A percentile compares a stretch with the other conserved stretches of the same genome.
These are phyloP conservation scores for Caenorhabditis zanzibari DNA, from an alignment of 2,888 invertebrate genomes.

Conservation along the genomic window DNA sequence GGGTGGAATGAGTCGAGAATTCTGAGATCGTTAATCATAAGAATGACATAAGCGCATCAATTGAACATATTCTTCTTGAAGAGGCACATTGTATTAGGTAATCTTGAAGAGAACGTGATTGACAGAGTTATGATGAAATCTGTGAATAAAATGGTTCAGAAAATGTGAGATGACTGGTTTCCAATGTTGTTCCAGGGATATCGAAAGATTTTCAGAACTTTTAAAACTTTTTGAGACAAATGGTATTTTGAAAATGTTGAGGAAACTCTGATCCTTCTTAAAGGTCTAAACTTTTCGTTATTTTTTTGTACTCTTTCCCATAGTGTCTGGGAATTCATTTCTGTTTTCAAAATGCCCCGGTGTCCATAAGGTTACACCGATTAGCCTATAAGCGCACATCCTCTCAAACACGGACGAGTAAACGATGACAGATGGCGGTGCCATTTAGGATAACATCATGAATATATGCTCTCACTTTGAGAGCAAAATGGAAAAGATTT, in stretches of 20 bases:
- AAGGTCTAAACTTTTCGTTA: not conserved
- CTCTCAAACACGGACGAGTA: slow-evolving; percentile 6
- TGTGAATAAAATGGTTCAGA: not conserved
- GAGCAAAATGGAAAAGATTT: too few relatives aligned
- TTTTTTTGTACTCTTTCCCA: not conserved
- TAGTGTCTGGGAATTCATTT: not conserved
- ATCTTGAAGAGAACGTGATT: slow-evolving; percentile 8
- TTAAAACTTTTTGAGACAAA: too few relatives aligned
- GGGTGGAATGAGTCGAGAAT: slow-evolving; percentile 17
- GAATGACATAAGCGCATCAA: slow-evolving; percentile 4
- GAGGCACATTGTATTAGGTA: slow-evolving; percentile 1
- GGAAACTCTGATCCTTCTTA: too few relatives aligned
- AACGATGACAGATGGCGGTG: slow-evolving; percentile 55
- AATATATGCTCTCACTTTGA: slow-evolving; percentile 1
- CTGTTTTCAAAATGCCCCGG: not conserved
- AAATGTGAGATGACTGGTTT: not conserved
- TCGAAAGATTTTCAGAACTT: not conserved
- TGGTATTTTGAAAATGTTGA: too few relatives aligned
- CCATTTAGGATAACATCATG: slow-evolving; percentile 52
- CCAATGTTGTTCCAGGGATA: too few relatives aligned
- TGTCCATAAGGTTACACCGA: slow-evolving; percentile 2
- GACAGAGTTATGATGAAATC: slow-evolving; percentile 21
- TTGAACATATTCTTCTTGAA: not conserved
- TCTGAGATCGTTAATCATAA: slow-evolving; percentile 10
- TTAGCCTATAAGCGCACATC: not conserved